Evolutionary conservation across 1,140 invertebrate species (phyloP).

Genomic region (Pseudachorutes palmiensis): DNA sequence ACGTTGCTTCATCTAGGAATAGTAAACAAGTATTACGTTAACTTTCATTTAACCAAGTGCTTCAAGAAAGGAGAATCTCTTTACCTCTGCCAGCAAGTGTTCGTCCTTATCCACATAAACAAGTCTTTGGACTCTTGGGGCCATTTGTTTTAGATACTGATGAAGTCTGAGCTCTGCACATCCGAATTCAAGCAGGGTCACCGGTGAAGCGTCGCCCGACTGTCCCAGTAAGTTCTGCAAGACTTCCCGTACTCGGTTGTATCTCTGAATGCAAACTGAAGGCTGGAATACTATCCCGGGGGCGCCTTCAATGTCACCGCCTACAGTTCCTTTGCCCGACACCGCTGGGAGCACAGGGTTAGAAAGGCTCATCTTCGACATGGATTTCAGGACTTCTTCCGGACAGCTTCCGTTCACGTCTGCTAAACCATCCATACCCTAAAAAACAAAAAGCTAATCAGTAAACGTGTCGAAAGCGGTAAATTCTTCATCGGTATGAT

Average conservation of each 20-base stretch:
- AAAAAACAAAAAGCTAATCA: too few species aligned
- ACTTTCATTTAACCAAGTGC: background rate
- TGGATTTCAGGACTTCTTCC: too few species aligned
- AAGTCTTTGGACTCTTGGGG: constrained; percentile 24
- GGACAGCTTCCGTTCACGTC: too few species aligned
- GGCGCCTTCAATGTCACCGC: too few species aligned
- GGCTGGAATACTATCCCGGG: too few species aligned
- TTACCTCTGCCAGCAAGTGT: constrained; percentile 17
- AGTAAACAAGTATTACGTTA: background rate
- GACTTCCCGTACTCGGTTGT: constrained; percentile 18
- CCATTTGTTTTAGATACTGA: constrained; percentile 20
- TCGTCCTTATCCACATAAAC: constrained; percentile 33
- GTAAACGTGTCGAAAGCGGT: too few species aligned
- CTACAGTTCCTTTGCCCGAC: too few species aligned
- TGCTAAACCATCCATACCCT: too few species aligned
- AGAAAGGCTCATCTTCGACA: too few species aligned
- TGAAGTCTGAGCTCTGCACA: constrained; percentile 34
- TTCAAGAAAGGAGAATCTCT: background rate
- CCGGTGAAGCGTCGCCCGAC: background rate
- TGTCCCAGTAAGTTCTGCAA: constrained; percentile 1
- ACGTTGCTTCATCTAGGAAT: background rate
- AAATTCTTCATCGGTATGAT: too few species aligned
- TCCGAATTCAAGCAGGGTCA: constrained; percentile 30
- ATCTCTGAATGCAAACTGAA: constrained; percentile 33
- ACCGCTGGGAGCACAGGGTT: too few species aligned